Evolutionary conservation across 1,140 invertebrate species (phyloP).

Genomic region (Drosophila ambigua): DNA sequence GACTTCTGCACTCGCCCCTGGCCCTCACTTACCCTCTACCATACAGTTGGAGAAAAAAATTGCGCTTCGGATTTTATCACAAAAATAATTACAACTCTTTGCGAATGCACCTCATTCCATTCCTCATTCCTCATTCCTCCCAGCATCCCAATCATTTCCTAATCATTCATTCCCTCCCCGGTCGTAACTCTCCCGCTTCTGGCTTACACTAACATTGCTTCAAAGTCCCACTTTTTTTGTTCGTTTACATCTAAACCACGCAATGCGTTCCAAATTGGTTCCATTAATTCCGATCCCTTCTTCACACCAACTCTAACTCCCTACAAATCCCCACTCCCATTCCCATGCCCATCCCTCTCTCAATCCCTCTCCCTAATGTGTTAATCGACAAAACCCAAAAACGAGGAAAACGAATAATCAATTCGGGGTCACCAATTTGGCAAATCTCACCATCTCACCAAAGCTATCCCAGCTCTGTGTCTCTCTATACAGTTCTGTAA

Average conservation of each 20-base stretch:
- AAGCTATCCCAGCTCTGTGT: too few relatives aligned
- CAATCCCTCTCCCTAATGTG: conserved; percentile 12
- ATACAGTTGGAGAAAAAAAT: conserved; percentile 79
- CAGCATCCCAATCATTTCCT: conserved; percentile 1
- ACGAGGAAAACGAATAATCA: not conserved
- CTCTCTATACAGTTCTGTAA: too few relatives aligned
- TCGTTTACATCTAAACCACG: conserved; percentile 53
- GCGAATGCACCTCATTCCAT: conserved; percentile 24
- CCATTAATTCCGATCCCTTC: conserved; percentile 53
- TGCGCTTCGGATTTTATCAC: conserved; percentile 81
- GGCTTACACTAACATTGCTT: conserved; percentile 70
- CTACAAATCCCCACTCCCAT: not conserved
- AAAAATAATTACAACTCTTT: conserved; percentile 78
- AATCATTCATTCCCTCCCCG: not conserved
- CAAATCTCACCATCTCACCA: too few relatives aligned
- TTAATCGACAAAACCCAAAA: conserved; percentile 22
- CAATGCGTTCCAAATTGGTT: conserved; percentile 60
- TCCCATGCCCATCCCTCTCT: conserved; percentile 12
- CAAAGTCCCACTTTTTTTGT: conserved; percentile 37
- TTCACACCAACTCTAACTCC: conserved; percentile 10
- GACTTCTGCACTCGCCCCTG: conserved; percentile 1
- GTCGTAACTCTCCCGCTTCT: not conserved
- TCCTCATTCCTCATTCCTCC: not conserved
- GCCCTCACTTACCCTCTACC: conserved; percentile 50
- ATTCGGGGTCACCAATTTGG: not conserved